Percentiles rank a stretch among this genome's conserved stretches.
Evolutionary conservation across 2,797 vertebrate genomes (phyloP).

Genomic region (Onychomys arenicola): DNA sequence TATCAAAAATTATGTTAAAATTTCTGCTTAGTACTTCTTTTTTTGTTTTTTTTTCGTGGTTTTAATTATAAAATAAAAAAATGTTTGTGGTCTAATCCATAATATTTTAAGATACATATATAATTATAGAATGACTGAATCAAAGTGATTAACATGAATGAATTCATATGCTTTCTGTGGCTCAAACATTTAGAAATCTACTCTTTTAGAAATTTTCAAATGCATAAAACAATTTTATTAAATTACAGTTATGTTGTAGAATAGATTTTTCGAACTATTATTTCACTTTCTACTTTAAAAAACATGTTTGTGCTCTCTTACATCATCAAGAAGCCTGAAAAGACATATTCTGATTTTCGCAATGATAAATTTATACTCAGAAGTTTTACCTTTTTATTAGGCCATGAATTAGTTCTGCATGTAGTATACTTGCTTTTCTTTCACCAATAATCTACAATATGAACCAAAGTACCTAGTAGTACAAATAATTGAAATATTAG

Average conservation of each 20-base stretch:
- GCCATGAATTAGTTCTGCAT: neutral
- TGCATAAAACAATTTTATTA: too few species aligned
- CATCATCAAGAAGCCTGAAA: too few species aligned
- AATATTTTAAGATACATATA: neutral
- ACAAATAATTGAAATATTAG: neutral
- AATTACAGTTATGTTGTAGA: too few species aligned
- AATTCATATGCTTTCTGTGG: neutral
- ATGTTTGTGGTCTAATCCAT: neutral
- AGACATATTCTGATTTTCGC: neutral
- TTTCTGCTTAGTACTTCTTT: neutral
- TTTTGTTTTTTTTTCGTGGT: neutral
- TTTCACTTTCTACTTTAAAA: too few species aligned
- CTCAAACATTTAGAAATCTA: neutral
- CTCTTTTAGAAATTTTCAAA: too few species aligned
- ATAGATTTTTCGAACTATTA: too few species aligned
- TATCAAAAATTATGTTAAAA: neutral
- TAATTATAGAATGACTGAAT: neutral
- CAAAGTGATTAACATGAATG: neutral
- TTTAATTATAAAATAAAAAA: neutral
- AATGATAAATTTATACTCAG: neutral
- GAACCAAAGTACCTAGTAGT: neutral
- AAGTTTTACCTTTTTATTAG: neutral
- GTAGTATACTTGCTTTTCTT: neutral
- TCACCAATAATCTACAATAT: neutral
- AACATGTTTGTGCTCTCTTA: too few species aligned